Conservation (phyloP, 2,797 vertebrate species). For the Pitangus sulphuratus region DNA sequence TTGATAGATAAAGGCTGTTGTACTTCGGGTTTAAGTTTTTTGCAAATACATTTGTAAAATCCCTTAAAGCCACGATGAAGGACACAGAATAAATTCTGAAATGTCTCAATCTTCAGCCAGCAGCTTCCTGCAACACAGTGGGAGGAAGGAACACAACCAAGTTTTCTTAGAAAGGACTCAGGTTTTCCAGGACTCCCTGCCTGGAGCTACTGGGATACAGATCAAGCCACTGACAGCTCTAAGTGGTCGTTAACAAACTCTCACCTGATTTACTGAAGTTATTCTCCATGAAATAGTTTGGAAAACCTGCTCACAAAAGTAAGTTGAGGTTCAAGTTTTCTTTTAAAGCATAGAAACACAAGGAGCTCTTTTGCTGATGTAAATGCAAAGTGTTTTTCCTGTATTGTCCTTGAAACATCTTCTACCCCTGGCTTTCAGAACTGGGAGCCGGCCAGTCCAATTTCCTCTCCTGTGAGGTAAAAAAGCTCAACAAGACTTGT, state of each 20-base stretch:
- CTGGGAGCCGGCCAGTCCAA: background rate
- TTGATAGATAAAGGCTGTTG: background rate
- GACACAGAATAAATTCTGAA: background rate
- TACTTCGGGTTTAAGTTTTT: background rate
- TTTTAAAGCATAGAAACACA: background rate
- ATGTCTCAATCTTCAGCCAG: background rate
- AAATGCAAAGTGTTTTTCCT: background rate
- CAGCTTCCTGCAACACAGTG: background rate
- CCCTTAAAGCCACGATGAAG: background rate
- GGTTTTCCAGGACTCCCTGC: background rate
- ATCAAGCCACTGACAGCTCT: background rate
- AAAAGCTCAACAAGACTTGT: accelerated
- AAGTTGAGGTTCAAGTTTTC: background rate
- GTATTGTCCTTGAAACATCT: background rate
- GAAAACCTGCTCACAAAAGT: background rate
- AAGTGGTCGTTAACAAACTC: background rate
- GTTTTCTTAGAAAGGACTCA: background rate
- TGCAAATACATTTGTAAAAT: background rate
- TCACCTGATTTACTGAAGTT: background rate
- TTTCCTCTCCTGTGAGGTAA: background rate
- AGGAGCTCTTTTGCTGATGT: background rate
- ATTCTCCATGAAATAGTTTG: background rate
- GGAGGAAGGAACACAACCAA: background rate
- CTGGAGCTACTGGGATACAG: background rate
- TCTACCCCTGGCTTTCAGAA: background rate